Conservation (phyloP, 2,888 invertebrate genomes). For the Microctonus aethiopoides region DNA sequence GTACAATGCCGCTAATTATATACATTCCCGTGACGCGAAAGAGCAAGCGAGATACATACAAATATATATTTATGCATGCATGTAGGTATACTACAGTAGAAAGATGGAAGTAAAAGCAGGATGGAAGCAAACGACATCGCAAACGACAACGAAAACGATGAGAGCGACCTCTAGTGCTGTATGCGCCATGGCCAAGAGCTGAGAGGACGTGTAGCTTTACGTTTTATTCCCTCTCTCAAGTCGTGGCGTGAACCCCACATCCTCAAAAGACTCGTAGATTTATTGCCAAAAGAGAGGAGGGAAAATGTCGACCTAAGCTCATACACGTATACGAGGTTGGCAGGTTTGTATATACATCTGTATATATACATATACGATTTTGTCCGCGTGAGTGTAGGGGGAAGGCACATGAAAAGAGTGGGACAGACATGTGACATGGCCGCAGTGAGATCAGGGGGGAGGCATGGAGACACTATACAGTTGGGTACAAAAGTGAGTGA, state of each 20-base stretch:
- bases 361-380: no score
- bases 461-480: background rate
- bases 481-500: slow-evolving; percentile 20
- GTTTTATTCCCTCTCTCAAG: slow-evolving; percentile 26
- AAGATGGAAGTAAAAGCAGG: slow-evolving; percentile 34
- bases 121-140: slow-evolving; percentile 31
- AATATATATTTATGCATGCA: slow-evolving; percentile 23
- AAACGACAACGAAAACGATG: slow-evolving; percentile 31
- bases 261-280: slow-evolving; percentile 67
- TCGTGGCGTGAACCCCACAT: slow-evolving; percentile 46
- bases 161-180: slow-evolving; percentile 39
- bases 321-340: slow-evolving; percentile 51
- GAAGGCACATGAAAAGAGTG: slow-evolving; percentile 27
- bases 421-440: slow-evolving; percentile 41
- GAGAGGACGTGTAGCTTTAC: slow-evolving; percentile 3
- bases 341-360: no score
- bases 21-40: slow-evolving; percentile 64
- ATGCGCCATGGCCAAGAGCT: background rate
- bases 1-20: slow-evolving; percentile 67
- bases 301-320: slow-evolving; percentile 68
- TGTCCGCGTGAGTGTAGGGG: slow-evolving; percentile 16
- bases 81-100: slow-evolving; percentile 24
- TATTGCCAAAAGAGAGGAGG: slow-evolving; percentile 65
- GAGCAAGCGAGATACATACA: slow-evolving; percentile 36
- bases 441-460: slow-evolving; percentile 37